Conservation (phyloP, 1,140 invertebrate genomes). For the Drosophila funebris region DNA sequence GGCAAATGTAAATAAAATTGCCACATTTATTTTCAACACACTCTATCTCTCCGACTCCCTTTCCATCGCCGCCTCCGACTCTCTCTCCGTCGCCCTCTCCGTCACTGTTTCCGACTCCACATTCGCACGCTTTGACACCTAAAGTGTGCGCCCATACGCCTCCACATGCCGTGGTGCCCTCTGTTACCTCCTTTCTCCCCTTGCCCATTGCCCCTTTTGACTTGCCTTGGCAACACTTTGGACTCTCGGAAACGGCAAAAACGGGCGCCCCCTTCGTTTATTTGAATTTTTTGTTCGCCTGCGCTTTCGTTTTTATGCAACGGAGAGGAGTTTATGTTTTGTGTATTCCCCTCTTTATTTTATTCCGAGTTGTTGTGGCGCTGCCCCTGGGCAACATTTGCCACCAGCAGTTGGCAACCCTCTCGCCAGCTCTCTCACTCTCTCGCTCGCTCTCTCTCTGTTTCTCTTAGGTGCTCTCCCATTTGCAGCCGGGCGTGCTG, state of each 20-base stretch:
- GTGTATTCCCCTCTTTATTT: slow-evolving; percentile 20
- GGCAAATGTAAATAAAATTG: slow-evolving; percentile 76
- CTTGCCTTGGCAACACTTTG: slow-evolving; percentile 42
- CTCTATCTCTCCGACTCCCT: slow-evolving; percentile 3
- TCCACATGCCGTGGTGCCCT: slow-evolving; percentile 15
- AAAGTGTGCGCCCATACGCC: slow-evolving; percentile 77
- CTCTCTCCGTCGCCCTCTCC: not conserved
- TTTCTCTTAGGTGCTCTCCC: slow-evolving; percentile 23
- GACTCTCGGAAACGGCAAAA: not conserved
- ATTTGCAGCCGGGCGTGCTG: slow-evolving; percentile 41
- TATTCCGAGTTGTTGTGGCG: slow-evolving; percentile 34
- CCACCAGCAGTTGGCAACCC: slow-evolving; percentile 54
- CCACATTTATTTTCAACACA: slow-evolving; percentile 57
- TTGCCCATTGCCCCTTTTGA: slow-evolving; percentile 40
- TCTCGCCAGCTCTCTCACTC: slow-evolving; percentile 27
- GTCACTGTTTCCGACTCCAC: slow-evolving; percentile 1
- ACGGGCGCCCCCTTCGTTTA: slow-evolving; percentile 67
- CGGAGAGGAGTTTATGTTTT: slow-evolving; percentile 20
- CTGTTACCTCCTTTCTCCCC: not conserved
- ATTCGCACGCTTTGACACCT: slow-evolving; percentile 70
- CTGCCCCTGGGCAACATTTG: slow-evolving; percentile 63
- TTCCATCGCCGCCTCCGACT: not conserved
- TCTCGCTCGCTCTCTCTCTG: slow-evolving; percentile 13
- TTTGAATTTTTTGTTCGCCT: slow-evolving; percentile 79
- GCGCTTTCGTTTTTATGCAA: slow-evolving; percentile 62